Evolutionary conservation across 2,888 invertebrate genomes (phyloP).

Genomic region (Tiphia femorata): DNA sequence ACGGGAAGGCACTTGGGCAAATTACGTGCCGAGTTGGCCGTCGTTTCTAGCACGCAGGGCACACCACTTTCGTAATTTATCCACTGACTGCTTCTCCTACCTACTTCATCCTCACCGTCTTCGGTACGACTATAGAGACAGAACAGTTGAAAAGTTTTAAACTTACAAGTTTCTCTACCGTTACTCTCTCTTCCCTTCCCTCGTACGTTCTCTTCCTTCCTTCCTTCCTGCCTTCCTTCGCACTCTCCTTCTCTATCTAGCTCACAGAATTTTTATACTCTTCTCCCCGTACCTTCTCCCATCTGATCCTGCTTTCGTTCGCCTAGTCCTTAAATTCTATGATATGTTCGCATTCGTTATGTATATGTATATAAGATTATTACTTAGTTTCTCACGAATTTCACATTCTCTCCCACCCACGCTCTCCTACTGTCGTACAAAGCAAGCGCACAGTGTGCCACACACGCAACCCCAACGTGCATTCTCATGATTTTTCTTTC

Average conservation of each 20-base stretch:
- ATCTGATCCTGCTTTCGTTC: slow-evolving; percentile 49
- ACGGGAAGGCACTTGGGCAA: slow-evolving; percentile 68
- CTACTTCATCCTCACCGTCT: neutral
- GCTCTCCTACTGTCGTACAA: too few species aligned
- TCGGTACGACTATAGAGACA: slow-evolving; percentile 38
- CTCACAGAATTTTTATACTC: too few species aligned
- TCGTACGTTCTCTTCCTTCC: slow-evolving; percentile 9
- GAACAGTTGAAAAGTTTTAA: slow-evolving; percentile 45
- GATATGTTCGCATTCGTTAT: slow-evolving; percentile 68
- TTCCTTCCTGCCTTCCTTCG: too few species aligned
- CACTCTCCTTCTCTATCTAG: slow-evolving; percentile 7
- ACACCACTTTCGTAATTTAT: slow-evolving; percentile 39
- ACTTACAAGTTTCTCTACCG: slow-evolving; percentile 40
- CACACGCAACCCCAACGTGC: neutral
- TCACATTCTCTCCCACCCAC: slow-evolving; percentile 16
- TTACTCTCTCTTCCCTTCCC: slow-evolving; percentile 1
- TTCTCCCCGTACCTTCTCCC: slow-evolving; percentile 5
- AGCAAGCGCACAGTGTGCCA: too few species aligned
- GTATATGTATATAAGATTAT: slow-evolving; percentile 47
- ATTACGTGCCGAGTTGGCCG: slow-evolving; percentile 67
- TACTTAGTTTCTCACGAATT: slow-evolving; percentile 42
- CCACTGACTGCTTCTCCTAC: slow-evolving; percentile 34
- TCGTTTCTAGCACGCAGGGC: slow-evolving; percentile 60
- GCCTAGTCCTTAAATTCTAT: too few species aligned
- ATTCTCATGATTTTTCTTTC: slow-evolving; percentile 9